A percentile compares a stretch with the other conserved stretches of the same genome.
Conservation (phyloP, 2,888 invertebrate species). For the Drosophila infuscata region DNA sequence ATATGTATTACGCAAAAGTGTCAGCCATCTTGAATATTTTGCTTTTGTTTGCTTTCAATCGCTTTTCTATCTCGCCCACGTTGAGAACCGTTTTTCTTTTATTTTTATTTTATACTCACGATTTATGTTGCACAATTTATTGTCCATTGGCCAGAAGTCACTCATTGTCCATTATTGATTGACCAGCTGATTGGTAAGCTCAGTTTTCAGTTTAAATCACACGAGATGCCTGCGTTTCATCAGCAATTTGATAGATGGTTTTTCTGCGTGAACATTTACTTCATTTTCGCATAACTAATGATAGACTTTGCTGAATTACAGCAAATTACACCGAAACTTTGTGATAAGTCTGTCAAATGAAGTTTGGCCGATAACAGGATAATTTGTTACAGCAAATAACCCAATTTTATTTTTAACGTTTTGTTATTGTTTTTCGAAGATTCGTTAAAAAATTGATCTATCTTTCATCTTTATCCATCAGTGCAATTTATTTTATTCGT, state of each 20-base stretch:
- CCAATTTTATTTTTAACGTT: neutral
- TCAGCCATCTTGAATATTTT: slow-evolving; percentile 83
- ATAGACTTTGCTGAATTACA: neutral
- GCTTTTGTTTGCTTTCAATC: slow-evolving; percentile 53
- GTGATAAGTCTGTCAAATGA: neutral
- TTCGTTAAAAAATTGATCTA: too few relatives aligned
- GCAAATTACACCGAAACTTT: neutral
- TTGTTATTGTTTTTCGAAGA: too few relatives aligned
- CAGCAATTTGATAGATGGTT: slow-evolving; percentile 45
- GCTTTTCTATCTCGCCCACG: slow-evolving; percentile 35
- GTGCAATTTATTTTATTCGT: too few relatives aligned
- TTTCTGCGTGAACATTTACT: slow-evolving; percentile 41
- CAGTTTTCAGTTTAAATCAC: slow-evolving; percentile 31
- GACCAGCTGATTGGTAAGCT: slow-evolving; percentile 11
- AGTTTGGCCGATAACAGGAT: neutral
- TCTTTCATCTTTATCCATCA: too few relatives aligned
- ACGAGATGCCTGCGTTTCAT: slow-evolving; percentile 12
- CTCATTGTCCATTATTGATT: slow-evolving; percentile 50
- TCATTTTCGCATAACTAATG: slow-evolving; percentile 26
- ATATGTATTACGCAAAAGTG: slow-evolving; percentile 46
- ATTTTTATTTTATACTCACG: slow-evolving; percentile 1
- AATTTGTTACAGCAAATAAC: neutral
- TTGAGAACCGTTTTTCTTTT: slow-evolving; percentile 16
- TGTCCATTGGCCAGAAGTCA: slow-evolving; percentile 29
- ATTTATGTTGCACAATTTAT: slow-evolving; percentile 54